Evolutionary conservation across 2,888 invertebrate species (phyloP), one percentile per base, ranked within the genome.

Genomic region (Drosophila mettleri): DNA sequence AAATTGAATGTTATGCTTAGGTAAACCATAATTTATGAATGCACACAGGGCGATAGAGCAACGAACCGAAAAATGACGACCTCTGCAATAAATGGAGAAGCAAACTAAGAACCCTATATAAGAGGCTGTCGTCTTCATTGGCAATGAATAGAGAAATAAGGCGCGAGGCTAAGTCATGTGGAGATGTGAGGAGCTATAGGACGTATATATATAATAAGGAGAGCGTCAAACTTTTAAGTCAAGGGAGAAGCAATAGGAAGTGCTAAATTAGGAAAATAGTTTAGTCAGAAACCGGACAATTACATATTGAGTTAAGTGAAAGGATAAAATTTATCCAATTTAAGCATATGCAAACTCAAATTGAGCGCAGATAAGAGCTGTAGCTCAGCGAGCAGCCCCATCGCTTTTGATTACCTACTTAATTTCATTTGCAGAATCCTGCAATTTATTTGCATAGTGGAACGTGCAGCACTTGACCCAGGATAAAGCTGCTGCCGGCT

Each of bases 1-100:
- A 71, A 67, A 67, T 67, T 61, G 75, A 60, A 65, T 53, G 45
- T 36, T 64, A 34, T 60, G 54, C 49, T 41, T 29, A 70, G 51
- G 51, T 51, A 57, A 53, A 68, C 53, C 48, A 36, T 38, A 62
- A 62, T 62, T 58, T 57, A 46, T 49, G 67, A 62, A 22, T 49
- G 29, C 38, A 10, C 24, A 36, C 36, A 16, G 24, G 43, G 10
- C 43, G 43, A n/a, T 24, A 41, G 27, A 20, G 18, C 18, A 53
- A n/a, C 41, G 33, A 60, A 43, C 38, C 27, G 24, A 39, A 41
- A 53, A 41, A 41, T 53, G 39, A 22, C 39, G 22, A 20, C 10
- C 41, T 39, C 20, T 31, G 22, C 31, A 20, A 31, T n/a, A 31
- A 39, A 31, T 29, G n/a, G 39, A 31, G 53, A 41, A 48, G 14